Evolutionary conservation across 2,797 vertebrate genomes (phyloP), one percentile per base, ranked within the genome.

Genomic region (Argya squamiceps): DNA sequence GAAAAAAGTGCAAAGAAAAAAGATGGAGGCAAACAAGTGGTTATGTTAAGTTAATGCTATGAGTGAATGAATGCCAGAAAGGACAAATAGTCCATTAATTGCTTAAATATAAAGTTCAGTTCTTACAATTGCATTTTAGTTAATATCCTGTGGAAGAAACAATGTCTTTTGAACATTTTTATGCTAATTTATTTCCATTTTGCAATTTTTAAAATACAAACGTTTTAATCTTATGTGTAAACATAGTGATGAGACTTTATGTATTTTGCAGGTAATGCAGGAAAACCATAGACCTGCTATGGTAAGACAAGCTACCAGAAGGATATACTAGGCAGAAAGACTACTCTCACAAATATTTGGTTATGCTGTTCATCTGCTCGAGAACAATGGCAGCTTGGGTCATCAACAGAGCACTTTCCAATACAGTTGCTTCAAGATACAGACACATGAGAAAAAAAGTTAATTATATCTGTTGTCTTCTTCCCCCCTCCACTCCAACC

Each of bases 341-440:
- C 8, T 70, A 26, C 7, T 64, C 6, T 68, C 15, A 52, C 4
- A 59, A 12, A 1, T 55, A 30, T 50, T 79, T 58, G 29, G 16
- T 36, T 85, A 15, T 58, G 13, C 10, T 22, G 15, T 69, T 11
- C 20, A 30, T 4, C 22, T 60, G 9, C 15, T 64, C 15, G 52
- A 62, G 23, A 43, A 9, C 30, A 52, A 36, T 79, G 24, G 14
- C 13, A 88, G 5, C 4, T 30, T 63, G 7, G 8, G 11, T 63
- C 47, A 49, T 23, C 26, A 69, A 44, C 6, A 44, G 22, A 49
- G 2, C 11, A 65, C 4, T 37, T 10, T 23, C 5, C 5, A 15
- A 4, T 27, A 18, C 6, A 6, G 12, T 19, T 79, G 4, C 6
- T 15, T 20, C 5, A n/a, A 43, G n/a, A 39, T 10, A 39, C 1